Percentiles rank a stretch among this genome's conserved stretches.
These are phyloP conservation scores for Channallabes apus DNA, from an alignment of 2,797 vertebrate species.

Conservation along the genomic window DNA sequence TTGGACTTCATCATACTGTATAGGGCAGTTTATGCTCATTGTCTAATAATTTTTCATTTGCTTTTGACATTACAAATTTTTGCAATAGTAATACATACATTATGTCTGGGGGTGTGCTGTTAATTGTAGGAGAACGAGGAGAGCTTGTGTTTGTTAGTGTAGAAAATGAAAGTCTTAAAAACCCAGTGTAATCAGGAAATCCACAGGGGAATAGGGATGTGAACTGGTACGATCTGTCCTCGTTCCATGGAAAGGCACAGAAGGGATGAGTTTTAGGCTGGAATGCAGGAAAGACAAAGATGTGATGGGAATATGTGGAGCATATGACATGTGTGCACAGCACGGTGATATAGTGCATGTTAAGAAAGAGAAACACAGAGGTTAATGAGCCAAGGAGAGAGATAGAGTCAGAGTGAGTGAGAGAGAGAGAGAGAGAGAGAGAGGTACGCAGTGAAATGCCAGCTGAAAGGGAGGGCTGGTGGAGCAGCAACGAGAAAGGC, in stretches of 20 bases:
- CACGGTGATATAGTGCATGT: not conserved
- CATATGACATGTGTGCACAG: not conserved
- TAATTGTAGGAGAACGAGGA: not conserved
- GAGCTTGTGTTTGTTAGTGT: constrained; percentile 15
- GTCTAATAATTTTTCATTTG: not conserved
- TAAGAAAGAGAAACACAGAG: constrained; percentile 24
- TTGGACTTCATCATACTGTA: not conserved
- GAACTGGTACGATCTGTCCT: constrained; percentile 14
- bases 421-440: constrained; percentile 29
- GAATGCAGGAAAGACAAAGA: constrained; percentile 18
- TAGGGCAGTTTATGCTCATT: too few relatives aligned
- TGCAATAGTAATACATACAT: not conserved
- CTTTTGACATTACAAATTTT: not conserved
- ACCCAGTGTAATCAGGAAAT: constrained; percentile 13
- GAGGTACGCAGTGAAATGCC: constrained; percentile 49
- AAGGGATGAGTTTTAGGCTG: not conserved
- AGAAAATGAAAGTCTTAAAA: constrained; percentile 29
- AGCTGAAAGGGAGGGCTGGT: constrained; percentile 43
- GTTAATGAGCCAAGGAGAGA: constrained; percentile 37
- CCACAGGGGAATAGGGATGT: constrained; percentile 13
- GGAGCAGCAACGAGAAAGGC: constrained; percentile 33
- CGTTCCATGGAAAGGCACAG: not conserved
- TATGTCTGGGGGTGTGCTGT: not conserved
- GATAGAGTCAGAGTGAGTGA: constrained; percentile 17
- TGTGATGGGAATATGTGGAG: constrained; percentile 22